Percentiles rank a stretch among this genome's conserved stretches.
phyloP scores from a whole-genome alignment of 2,113 vertebrate genomes.

The Anhinga rufa region DNA sequence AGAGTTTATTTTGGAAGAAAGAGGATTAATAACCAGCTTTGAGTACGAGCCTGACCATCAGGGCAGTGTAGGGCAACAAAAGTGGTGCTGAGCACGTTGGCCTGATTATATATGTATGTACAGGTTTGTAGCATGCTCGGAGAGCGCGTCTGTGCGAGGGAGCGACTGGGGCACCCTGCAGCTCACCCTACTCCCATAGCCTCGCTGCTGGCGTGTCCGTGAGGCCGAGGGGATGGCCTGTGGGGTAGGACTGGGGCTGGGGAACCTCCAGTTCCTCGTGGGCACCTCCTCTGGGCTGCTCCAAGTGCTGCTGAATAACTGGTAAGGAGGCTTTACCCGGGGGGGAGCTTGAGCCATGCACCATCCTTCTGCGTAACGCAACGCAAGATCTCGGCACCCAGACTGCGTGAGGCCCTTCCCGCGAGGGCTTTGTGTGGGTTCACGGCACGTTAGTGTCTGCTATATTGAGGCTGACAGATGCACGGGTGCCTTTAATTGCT shows the following conservation, averaged over 20 bases:
- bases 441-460: rapidly evolving
- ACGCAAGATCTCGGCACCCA: rapidly evolving
- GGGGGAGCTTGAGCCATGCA: too few relatives aligned
- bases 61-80: neutral
- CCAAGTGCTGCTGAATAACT: neutral
- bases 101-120: neutral
- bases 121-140: neutral
- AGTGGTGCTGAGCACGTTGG: rapidly evolving
- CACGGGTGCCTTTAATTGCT: neutral
- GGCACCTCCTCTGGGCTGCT: neutral
- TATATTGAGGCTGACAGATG: neutral
- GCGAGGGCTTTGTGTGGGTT: neutral
- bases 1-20: neutral
- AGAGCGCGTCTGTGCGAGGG: neutral
- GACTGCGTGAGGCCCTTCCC: neutral
- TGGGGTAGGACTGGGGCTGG: neutral
- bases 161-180: neutral
- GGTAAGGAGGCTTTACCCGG: neutral
- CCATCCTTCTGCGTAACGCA: neutral
- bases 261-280: rapidly evolving
- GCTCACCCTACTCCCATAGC: neutral
- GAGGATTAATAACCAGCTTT: neutral
- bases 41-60: neutral
- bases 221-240: neutral
- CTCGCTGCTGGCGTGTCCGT: neutral